Evolutionary conservation across 2,797 vertebrate species (phyloP).

Genomic region (Brachyalestes nurse): DNA sequence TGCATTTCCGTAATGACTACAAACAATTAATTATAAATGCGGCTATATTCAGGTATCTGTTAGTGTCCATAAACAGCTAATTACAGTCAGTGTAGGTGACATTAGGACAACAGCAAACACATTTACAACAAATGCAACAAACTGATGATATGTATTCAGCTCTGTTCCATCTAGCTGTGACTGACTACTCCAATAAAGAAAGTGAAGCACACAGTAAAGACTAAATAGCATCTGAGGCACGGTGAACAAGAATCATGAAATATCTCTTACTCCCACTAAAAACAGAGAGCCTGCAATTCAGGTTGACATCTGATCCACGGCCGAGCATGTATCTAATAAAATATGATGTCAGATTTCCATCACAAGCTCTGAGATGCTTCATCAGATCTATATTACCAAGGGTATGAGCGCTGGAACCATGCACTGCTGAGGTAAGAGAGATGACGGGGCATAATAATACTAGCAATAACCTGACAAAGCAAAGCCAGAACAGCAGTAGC

Average conservation of each 20-base stretch:
- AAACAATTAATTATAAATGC: constrained; percentile 45
- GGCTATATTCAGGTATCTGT: constrained; percentile 37
- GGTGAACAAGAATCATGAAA: background rate
- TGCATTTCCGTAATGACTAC: constrained; percentile 31
- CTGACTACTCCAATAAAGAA: constrained; percentile 16
- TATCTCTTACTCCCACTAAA: background rate
- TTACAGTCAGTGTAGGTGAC: constrained; percentile 37
- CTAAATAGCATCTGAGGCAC: background rate
- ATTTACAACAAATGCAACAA: constrained; percentile 40
- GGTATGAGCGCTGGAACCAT: background rate
- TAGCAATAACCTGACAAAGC: constrained; percentile 1
- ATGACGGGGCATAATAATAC: background rate
- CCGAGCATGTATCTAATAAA: background rate
- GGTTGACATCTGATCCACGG: background rate
- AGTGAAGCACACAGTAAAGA: constrained; percentile 13
- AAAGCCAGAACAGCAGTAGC: constrained; percentile 8
- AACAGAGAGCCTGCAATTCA: background rate
- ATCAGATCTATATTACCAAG: background rate
- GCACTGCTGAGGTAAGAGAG: constrained; percentile 5
- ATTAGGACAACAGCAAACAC: constrained; percentile 40
- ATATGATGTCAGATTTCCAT: background rate
- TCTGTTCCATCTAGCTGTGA: constrained; percentile 3
- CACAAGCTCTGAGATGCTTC: background rate
- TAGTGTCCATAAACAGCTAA: constrained; percentile 41
- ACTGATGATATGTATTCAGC: constrained; percentile 40